These are phyloP conservation scores for Heliconius congener DNA, from an alignment of 1,140 invertebrate genomes.

Conservation along the genomic window DNA sequence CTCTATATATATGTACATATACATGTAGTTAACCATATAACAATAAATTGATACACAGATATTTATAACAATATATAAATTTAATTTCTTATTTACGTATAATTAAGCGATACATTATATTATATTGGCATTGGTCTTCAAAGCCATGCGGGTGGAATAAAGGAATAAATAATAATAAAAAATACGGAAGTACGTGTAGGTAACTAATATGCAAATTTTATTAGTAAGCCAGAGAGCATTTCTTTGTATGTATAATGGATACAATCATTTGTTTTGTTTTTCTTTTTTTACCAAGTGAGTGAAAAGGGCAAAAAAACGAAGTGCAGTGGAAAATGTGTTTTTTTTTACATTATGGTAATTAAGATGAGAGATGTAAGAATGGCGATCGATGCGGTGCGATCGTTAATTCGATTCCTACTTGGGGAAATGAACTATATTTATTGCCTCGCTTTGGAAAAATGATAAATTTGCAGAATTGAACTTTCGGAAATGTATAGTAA, in stretches of 20 bases:
- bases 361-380: too few species aligned
- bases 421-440: too few species aligned
- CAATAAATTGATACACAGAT: too few species aligned
- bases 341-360: too few species aligned
- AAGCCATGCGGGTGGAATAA: conserved; percentile 60
- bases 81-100: not conserved
- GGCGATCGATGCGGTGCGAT: too few species aligned
- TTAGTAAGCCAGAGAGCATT: conserved; percentile 66
- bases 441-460: too few species aligned
- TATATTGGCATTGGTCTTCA: conserved; percentile 53
- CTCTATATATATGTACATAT: too few species aligned
- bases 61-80: too few species aligned
- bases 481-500: too few species aligned
- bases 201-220: conserved; percentile 59
- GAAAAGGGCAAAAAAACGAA: not conserved
- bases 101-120: conserved; percentile 8
- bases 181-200: conserved; percentile 66
- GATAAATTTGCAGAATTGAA: too few species aligned
- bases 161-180: conserved; percentile 53
- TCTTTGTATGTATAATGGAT: conserved; percentile 55
- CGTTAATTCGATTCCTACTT: too few species aligned
- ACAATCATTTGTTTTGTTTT: conserved; percentile 18
- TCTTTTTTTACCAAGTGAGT: not conserved
- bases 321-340: not conserved
- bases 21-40: too few species aligned